Conservation (phyloP, 1,140 invertebrate genomes). For the Papilio helenus region DNA sequence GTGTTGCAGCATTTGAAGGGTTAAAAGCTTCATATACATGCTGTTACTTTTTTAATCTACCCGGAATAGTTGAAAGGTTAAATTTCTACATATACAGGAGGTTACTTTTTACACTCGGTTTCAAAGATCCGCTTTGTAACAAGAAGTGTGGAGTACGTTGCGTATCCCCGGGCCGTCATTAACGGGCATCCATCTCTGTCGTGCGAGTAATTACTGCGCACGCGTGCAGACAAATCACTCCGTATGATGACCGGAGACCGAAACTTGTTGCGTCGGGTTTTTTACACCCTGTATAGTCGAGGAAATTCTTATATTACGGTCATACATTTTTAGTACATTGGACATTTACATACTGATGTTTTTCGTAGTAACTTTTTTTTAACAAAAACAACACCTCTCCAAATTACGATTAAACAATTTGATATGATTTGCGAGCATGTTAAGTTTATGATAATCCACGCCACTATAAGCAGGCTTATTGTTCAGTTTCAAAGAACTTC, state of each 20-base stretch:
- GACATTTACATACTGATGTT: neutral
- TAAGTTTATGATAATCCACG: neutral
- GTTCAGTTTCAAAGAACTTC: constrained; percentile 31
- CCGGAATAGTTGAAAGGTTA: neutral
- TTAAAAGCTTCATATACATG: neutral
- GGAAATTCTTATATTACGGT: constrained; percentile 4
- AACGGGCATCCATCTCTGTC: constrained; percentile 59
- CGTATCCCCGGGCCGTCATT: constrained; percentile 49
- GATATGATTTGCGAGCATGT: neutral
- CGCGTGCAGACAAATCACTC: constrained; percentile 58
- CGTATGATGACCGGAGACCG: constrained; percentile 38
- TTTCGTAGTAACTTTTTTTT: neutral
- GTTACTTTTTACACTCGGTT: neutral
- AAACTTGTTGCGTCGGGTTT: constrained; percentile 24
- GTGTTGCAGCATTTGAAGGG: no score
- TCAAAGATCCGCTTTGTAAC: constrained; percentile 6
- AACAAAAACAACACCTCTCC: neutral
- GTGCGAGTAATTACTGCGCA: constrained; percentile 55
- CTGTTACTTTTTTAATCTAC: neutral
- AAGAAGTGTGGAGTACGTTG: constrained; percentile 14
- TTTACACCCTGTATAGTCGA: neutral
- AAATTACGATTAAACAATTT: no score
- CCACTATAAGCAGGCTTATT: neutral
- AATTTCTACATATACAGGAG: neutral
- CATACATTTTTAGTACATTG: neutral